Base-by-base conservation (phyloP, 1,140 invertebrate species). In the Sitophilus oryzae region DNA sequence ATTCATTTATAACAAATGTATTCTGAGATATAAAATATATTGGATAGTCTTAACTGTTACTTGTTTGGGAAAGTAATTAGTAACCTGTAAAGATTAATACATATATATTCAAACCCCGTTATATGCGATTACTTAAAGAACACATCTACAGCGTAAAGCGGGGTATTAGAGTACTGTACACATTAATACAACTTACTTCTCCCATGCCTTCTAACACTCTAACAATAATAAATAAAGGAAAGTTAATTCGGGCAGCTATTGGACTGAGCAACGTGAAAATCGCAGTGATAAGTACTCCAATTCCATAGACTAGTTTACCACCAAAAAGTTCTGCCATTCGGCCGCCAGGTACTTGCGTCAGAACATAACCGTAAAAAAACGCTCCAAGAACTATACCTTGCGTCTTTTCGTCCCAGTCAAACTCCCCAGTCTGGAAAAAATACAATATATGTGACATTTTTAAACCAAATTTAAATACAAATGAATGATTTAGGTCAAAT, bases 281-380 rank as follows among this genome's bases (percentile, higher is more conserved):
- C 14, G 89, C 82, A 6, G 86, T 88, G 3, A 89, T 65, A 37
- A 89, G 74, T 0, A 89, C 82, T 9, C 89, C 89, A 38, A 84
- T 66, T 18, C 87, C 87, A 66, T 89, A 90, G 22, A 92, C 79
- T 42, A 82, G 72, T 73, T 92, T 93, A 34, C 88, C 87, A 10
- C 88, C 88, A 66, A 84, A 80, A 66, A 82, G 74, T 69, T 89
- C 87, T 1, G 88, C 86, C 71, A 91, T 76, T 52, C 87, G 76
- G 0, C 90, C 90, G 35, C 89, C 91, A 8, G 91, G 89, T 25
- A 94, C 79, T 76, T 93, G 91, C 15, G 89, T 91, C 40, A 88
- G 68, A 4, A 92, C 84, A 74, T 92, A 93, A 45, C 90, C 90
- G 66, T 88, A 84, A 73, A 91, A 92, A 74, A 92, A 93, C 40